Base-by-base conservation (phyloP, 2,888 invertebrate genomes). In the Lasioglossum leucozonium region DNA sequence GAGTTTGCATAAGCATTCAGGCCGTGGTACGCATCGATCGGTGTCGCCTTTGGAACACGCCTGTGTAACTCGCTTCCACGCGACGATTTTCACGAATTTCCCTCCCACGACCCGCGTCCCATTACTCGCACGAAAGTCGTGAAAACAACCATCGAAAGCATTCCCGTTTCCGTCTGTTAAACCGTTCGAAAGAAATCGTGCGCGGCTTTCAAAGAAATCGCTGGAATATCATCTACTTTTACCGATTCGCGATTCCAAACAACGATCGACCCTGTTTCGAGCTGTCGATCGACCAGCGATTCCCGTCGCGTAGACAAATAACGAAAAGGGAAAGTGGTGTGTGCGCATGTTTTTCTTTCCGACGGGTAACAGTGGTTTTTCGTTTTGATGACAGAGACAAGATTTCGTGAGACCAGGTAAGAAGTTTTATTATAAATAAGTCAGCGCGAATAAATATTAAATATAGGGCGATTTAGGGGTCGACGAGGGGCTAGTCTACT, bases 351-450 rank as follows among this genome's bases (percentile, higher is more conserved):
- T 51, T 22, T 40, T 47, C 34, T 51, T 22, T 40, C 55, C 34
- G 8, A 51, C 10, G 51, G 51, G 51, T 8, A n/a, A 22, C 51
- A 8, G n/a, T 22, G 8, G 51, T 51, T 51, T 22, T 51, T 51
- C 8, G 22, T 22, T 22, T 51, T n/a, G 83, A 16, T 62, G 26
- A 85, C 6, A 74, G 34, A 81, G 77, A 44, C 69, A 69, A 75
- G 55, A 42, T 84, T 90, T 86, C 71, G 89, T 88, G 83, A 88
- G 85, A 89, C 69, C 85, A 86, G 79, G 80, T 89, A 78, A 82
- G 75, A 86, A 67, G 72, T 87, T 90, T 93, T 93, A 92, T 93
- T 92, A 92, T 91, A 92, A 92, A 92, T 91, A 91, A 85, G 67
- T 30, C 78, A 84, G 77, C 84, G 77, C 79, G 77, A 92, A 93